phyloP scores from a whole-genome alignment of 2,888 invertebrate genomes.

The Mythimna lalbum region DNA sequence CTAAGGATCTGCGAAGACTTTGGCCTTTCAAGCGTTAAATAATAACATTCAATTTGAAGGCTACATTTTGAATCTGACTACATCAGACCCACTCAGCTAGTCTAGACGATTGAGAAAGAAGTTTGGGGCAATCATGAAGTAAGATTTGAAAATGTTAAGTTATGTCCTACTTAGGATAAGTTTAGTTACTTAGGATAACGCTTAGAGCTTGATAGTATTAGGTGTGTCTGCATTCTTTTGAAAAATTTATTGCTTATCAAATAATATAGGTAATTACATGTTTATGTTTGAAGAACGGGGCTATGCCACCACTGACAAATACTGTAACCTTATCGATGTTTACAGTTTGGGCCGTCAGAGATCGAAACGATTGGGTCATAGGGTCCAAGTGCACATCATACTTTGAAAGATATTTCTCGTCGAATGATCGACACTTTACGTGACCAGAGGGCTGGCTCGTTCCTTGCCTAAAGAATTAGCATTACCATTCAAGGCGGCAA shows the following conservation, averaged over 20 bases:
- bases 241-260: background rate
- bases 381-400: too few species aligned
- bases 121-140: slow-evolving; percentile 33
- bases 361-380: too few species aligned
- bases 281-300: too few species aligned
- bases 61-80: slow-evolving; percentile 34
- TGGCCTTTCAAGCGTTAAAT: slow-evolving; percentile 8
- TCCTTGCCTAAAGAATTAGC: too few species aligned
- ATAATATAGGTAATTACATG: too few species aligned
- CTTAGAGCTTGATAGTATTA: background rate
- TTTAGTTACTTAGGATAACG: background rate
- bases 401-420: too few species aligned
- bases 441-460: too few species aligned
- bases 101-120: slow-evolving; percentile 49
- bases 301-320: too few species aligned
- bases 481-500: too few species aligned
- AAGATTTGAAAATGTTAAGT: slow-evolving; percentile 24
- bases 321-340: too few species aligned
- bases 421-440: too few species aligned
- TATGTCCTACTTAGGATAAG: slow-evolving; percentile 14
- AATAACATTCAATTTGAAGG: slow-evolving; percentile 30
- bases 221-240: background rate
- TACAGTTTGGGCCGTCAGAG: too few species aligned
- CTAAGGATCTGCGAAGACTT: slow-evolving; percentile 8
- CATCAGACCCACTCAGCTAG: slow-evolving; percentile 4